A percentile compares a stretch with the other conserved stretches of the same genome.
Evolutionary conservation across 2,113 vertebrate species (phyloP).

Genomic region (Esox niger): DNA sequence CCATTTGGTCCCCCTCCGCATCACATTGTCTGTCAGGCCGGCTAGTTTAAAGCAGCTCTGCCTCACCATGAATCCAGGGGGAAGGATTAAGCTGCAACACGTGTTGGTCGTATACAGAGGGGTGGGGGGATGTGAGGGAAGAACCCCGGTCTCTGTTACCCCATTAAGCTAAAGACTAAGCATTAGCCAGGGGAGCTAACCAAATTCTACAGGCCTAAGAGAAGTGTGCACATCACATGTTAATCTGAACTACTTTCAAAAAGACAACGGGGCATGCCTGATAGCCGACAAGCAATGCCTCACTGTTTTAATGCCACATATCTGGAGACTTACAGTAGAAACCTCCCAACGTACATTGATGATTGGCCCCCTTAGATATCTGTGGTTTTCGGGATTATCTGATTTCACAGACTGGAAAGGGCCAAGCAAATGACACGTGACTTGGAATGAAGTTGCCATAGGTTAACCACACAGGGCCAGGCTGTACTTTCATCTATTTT

Average conservation of each 20-base stretch:
- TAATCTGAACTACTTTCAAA: neutral
- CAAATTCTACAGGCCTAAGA: too few relatives aligned
- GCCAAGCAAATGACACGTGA: conserved; percentile 57
- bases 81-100: conserved; percentile 64
- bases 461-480: conserved; percentile 56
- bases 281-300: neutral
- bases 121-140: too few relatives aligned
- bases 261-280: too few relatives aligned
- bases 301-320: neutral
- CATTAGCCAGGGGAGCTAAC: too few relatives aligned
- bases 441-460: conserved; percentile 55
- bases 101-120: conserved; percentile 45
- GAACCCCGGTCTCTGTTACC: neutral
- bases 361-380: neutral
- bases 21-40: conserved; percentile 59
- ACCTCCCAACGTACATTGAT: neutral
- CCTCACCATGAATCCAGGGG: conserved; percentile 55
- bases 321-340: neutral
- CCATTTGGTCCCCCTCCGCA: conserved; percentile 66
- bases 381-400: neutral
- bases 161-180: too few relatives aligned
- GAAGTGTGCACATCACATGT: neutral
- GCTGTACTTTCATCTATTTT: conserved; percentile 65
- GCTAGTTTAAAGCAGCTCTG: conserved; percentile 71
- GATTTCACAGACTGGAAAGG: neutral